phyloP scores from a whole-genome alignment of 1,140 invertebrate species.

The Trichomalopsis sarcophagae region DNA sequence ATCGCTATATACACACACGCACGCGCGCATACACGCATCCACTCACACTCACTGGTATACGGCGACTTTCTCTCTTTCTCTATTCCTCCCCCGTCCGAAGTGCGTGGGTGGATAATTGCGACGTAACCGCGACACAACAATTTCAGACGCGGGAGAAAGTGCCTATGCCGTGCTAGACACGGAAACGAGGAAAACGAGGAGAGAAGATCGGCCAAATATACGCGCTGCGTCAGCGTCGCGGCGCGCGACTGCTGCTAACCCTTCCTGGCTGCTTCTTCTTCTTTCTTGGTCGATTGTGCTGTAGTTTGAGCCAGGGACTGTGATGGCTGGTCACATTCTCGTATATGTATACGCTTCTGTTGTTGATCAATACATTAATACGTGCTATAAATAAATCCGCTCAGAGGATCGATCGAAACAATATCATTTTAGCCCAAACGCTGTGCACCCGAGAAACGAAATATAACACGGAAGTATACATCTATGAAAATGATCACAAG shows the following conservation, averaged over 20 bases:
- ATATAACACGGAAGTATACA: too few relatives aligned
- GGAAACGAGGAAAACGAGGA: slow-evolving; percentile 41
- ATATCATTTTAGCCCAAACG: too few relatives aligned
- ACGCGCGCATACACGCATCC: too few relatives aligned
- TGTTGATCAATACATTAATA: too few relatives aligned
- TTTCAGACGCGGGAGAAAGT: slow-evolving; percentile 24
- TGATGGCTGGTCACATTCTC: too few relatives aligned
- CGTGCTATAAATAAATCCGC: too few relatives aligned
- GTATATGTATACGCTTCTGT: too few relatives aligned
- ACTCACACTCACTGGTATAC: neutral
- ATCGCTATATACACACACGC: neutral
- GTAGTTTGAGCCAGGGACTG: too few relatives aligned
- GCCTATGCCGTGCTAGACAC: slow-evolving; percentile 2
- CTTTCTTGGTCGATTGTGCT: neutral
- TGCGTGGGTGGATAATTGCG: slow-evolving; percentile 51
- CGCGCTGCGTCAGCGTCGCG: slow-evolving; percentile 67
- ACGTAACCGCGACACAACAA: slow-evolving; percentile 48
- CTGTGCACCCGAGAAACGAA: too few relatives aligned
- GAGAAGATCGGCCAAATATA: slow-evolving; percentile 54
- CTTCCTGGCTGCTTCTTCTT: neutral
- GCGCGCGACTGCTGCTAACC: slow-evolving; percentile 58
- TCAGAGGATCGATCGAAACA: too few relatives aligned
- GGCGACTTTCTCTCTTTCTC: neutral
- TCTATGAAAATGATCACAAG: neutral
- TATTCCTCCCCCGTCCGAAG: neutral